phyloP scores from a whole-genome alignment of 2,113 vertebrate genomes.

The Pyrgilauda ruficollis region DNA sequence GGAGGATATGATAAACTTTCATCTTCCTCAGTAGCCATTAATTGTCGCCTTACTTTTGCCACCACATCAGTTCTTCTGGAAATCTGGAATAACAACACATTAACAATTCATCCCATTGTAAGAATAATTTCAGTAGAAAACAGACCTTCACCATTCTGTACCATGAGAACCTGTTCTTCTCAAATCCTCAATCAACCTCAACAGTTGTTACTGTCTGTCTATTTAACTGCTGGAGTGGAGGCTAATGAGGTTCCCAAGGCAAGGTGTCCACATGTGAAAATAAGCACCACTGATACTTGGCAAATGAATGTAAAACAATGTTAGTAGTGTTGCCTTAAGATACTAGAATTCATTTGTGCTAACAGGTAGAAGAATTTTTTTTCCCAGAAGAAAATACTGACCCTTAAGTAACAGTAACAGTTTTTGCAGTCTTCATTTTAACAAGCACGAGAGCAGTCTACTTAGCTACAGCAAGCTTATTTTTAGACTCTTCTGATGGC shows the following conservation, averaged over 20 bases:
- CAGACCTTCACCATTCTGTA: neutral
- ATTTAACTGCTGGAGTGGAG: neutral
- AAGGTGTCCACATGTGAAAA: neutral
- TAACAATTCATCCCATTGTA: neutral
- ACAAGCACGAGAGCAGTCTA: neutral
- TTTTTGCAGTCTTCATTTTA: neutral
- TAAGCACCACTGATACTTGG: neutral
- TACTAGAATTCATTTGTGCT: neutral
- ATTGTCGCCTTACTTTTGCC: conserved; percentile 25
- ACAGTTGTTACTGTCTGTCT: neutral
- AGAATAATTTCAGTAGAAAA: neutral
- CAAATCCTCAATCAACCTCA: neutral
- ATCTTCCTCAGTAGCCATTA: conserved; percentile 55
- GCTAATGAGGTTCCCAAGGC: neutral
- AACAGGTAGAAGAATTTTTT: neutral
- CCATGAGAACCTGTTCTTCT: neutral
- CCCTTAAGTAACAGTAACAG: neutral
- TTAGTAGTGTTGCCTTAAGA: neutral
- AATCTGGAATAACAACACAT: conserved; percentile 52
- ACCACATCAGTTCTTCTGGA: neutral
- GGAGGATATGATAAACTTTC: conserved; percentile 28
- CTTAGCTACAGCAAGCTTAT: neutral
- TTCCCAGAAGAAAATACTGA: neutral
- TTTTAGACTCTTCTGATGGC: neutral
- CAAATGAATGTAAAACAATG: neutral